phyloP scores from a whole-genome alignment of 2,797 vertebrate genomes.

The Arnoldichthys spilopterus region DNA sequence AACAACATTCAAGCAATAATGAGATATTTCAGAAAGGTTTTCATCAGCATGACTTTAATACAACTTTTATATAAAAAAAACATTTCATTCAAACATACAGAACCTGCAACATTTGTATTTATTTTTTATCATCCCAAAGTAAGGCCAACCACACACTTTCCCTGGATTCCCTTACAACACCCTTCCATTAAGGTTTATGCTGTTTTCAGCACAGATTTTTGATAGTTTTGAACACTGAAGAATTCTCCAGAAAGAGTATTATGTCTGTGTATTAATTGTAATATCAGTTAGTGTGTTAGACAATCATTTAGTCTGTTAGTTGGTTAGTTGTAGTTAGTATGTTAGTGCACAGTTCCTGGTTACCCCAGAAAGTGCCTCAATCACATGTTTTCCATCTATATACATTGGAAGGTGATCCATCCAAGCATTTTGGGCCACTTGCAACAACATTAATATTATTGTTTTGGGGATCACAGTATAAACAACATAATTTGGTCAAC shows the following conservation, averaged over 20 bases:
- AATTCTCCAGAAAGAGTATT: neutral
- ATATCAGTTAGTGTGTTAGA: constrained; percentile 5
- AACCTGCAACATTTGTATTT: too few species aligned
- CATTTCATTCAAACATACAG: neutral
- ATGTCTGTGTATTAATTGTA: neutral
- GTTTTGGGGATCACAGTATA: neutral
- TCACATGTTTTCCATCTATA: neutral
- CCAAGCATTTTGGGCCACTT: neutral
- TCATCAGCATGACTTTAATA: constrained; percentile 1
- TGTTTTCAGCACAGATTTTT: neutral
- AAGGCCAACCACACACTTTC: constrained; percentile 15
- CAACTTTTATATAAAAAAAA: neutral
- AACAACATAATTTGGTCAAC: neutral
- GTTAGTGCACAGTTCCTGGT: neutral
- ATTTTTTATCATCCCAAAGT: neutral
- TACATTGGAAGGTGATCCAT: neutral
- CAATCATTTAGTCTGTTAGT: constrained; percentile 7
- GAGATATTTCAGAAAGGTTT: neutral
- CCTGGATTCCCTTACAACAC: neutral
- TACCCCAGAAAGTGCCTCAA: neutral
- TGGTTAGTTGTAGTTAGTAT: constrained; percentile 26
- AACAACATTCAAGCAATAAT: neutral
- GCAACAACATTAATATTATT: neutral
- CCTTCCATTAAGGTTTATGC: neutral
- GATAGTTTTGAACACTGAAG: neutral